Percentiles rank a stretch among this genome's conserved stretches.
phyloP scores from a whole-genome alignment of 2,888 invertebrate species.

The Baronia brevicornis region DNA sequence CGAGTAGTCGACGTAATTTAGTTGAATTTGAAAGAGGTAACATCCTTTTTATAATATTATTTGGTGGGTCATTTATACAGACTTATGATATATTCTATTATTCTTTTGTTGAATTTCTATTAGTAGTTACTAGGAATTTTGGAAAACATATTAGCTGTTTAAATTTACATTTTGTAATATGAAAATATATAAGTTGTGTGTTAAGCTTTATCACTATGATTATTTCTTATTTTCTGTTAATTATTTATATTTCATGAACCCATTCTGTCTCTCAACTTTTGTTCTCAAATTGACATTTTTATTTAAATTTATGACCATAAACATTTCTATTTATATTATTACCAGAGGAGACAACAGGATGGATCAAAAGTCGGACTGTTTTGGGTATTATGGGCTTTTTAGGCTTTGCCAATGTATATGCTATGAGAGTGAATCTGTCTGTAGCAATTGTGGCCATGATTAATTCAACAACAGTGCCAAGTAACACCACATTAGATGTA shows the following conservation, averaged over 20 bases:
- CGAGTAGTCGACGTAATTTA: conserved; percentile 50
- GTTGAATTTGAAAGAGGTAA: conserved; percentile 50
- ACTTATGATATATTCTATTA: too few relatives aligned
- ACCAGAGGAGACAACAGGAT: conserved; percentile 79
- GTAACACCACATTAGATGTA: conserved; percentile 76
- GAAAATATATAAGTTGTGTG: too few relatives aligned
- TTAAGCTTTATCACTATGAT: too few relatives aligned
- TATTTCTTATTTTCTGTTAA: too few relatives aligned
- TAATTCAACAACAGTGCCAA: conserved; percentile 80
- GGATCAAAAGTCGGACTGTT: conserved; percentile 83
- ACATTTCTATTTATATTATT: conserved; percentile 17
- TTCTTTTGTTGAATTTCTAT: too few relatives aligned
- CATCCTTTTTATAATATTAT: conserved; percentile 6
- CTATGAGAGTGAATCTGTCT: conserved; percentile 92
- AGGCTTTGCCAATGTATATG: conserved; percentile 92
- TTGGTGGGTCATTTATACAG: not conserved
- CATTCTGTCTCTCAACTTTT: too few relatives aligned
- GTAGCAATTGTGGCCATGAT: conserved; percentile 98
- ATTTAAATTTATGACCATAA: not conserved
- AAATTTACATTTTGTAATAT: too few relatives aligned
- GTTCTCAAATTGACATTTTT: too few relatives aligned
- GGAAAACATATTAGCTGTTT: too few relatives aligned
- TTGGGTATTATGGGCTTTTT: conserved; percentile 90
- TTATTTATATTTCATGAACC: too few relatives aligned
- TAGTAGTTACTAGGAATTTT: too few relatives aligned